Base-by-base conservation (phyloP, 2,888 invertebrate species). In the Sphaeridia pumilis region DNA sequence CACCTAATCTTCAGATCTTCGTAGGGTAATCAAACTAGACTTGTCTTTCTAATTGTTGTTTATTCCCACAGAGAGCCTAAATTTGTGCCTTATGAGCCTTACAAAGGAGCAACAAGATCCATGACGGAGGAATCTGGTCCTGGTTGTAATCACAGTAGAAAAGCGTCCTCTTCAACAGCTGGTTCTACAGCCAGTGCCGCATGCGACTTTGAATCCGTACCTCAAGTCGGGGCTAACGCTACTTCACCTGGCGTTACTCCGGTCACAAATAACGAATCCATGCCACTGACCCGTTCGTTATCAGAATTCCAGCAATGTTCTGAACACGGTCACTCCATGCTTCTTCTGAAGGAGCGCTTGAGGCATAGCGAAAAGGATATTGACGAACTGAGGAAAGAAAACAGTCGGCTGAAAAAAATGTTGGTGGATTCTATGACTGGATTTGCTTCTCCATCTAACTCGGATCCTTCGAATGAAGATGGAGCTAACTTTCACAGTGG, bases 81-180 rank as follows among this genome's bases (percentile, higher is more conserved):
- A 34, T 65, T 65, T 49, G 54, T 65, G 24, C 63, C 65, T 20
- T 65, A 65, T 50, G 65, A 65, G 44, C 65, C 65, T 14, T 65
- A 65, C 31, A 50, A 53, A 21, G 59, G 63, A 28, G 65, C 65
- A 2, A 59, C 58, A 21, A 44, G 60, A 41, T 56, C 65, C 14
- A 65, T 65, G 49, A 55, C 55, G 22, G 52, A 50, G n/a, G 42
- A 52, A 3, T n/a, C n/a, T n/a, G 44, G 49, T 35, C 35, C 45
- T 12, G 22, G 20, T 17, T 26, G 17, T 14, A 38, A 17, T 38
- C 54, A 54, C 38, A 34, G 45, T 22, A 44, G 49, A 25, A 54
- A 54, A 45, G 38, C 12, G 7, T 38, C 38, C 20, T 14, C 38
- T 17, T 38, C 38, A 38, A 31, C 31, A 14, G 14, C 14, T 10